Conservation (phyloP, 2,797 vertebrate genomes). For the Myotis vivesi region DNA sequence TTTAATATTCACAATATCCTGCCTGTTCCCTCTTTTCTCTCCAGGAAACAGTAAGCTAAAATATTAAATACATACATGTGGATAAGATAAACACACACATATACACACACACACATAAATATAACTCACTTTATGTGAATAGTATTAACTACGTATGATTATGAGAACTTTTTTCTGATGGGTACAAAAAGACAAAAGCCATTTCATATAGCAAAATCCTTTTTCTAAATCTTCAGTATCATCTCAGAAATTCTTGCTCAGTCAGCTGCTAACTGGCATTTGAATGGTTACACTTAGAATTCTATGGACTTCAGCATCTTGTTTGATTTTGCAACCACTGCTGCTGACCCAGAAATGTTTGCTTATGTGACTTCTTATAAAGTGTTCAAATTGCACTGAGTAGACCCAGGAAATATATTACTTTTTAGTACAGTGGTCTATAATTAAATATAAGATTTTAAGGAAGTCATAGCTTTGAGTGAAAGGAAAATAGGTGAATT, state of each 20-base stretch:
- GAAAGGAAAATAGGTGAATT: slow-evolving; percentile 13
- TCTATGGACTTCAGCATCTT: not conserved
- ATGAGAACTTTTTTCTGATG: not conserved
- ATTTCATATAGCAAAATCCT: not conserved
- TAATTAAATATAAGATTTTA: not conserved
- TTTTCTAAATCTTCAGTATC: not conserved
- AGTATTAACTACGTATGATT: not conserved
- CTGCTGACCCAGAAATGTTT: slow-evolving; percentile 57
- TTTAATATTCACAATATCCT: slow-evolving; percentile 1
- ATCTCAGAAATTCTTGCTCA: not conserved
- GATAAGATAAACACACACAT: not conserved
- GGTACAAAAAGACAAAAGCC: not conserved
- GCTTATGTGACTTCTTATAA: slow-evolving; percentile 7
- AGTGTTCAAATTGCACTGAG: not conserved
- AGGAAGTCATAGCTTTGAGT: slow-evolving; percentile 21
- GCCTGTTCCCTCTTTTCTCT: not conserved
- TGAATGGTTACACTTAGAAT: not conserved
- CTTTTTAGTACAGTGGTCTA: not conserved
- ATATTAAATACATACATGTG: slow-evolving; percentile 23
- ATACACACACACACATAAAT: not conserved
- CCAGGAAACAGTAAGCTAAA: not conserved
- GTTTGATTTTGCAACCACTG: slow-evolving; percentile 17
- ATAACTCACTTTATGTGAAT: not conserved
- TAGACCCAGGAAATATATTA: not conserved
- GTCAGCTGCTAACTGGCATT: not conserved